These are phyloP conservation scores for Cordylochernes scorpioides DNA, from an alignment of 2,888 invertebrate species.

Conservation along the genomic window DNA sequence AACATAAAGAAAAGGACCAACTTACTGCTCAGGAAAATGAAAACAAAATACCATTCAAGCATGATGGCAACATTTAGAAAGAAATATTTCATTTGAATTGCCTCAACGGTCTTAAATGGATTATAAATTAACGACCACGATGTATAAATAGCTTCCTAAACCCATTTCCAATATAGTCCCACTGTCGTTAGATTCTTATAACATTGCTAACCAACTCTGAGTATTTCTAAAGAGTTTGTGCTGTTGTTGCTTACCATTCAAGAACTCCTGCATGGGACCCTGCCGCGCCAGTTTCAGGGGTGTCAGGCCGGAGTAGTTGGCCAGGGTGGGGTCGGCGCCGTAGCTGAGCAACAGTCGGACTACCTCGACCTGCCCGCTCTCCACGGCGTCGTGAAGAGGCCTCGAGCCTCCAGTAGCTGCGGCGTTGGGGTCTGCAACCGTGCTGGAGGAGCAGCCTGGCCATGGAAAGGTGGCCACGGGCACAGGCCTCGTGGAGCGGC, in stretches of 20 bases:
- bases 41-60: too few species aligned
- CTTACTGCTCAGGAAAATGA: too few species aligned
- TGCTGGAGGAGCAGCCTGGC: constrained; percentile 55
- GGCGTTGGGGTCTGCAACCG: constrained; percentile 68
- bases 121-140: not conserved
- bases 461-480: constrained; percentile 59
- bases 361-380: constrained; percentile 64
- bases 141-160: too few species aligned
- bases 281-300: constrained; percentile 39
- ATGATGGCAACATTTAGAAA: too few species aligned
- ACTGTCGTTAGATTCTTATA: too few species aligned
- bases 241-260: constrained; percentile 19
- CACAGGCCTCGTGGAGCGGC: constrained; percentile 70
- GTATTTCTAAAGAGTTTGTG: too few species aligned
- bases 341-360: constrained; percentile 59
- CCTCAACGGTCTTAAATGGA: too few species aligned
- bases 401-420: constrained; percentile 66
- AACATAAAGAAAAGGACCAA: not conserved
- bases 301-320: constrained; percentile 60
- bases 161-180: too few species aligned
- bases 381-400: constrained; percentile 79
- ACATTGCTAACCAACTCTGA: too few species aligned
- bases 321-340: constrained; percentile 68
- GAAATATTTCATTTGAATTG: too few species aligned
- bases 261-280: constrained; percentile 19